Evolutionary conservation across 1,140 invertebrate genomes (phyloP).

Genomic region (Acromyrmex echinatior): DNA sequence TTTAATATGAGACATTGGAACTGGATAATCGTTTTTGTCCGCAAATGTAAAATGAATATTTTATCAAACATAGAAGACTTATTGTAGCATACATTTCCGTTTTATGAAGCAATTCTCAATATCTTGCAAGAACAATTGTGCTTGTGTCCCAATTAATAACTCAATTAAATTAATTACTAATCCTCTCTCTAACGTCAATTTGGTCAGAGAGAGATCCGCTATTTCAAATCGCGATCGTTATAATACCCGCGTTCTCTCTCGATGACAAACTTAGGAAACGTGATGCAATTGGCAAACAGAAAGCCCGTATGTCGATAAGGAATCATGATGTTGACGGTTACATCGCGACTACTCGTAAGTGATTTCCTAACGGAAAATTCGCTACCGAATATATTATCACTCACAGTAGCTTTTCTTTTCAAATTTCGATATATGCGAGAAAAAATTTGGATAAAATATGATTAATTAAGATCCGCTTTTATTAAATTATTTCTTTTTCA

Average conservation of each 20-base stretch:
- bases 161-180: constrained; percentile 10
- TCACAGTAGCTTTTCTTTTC: background rate
- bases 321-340: constrained; percentile 42
- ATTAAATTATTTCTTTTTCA: too few relatives aligned
- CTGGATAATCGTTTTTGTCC: constrained; percentile 52
- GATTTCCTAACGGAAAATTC: constrained; percentile 22
- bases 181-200: constrained; percentile 1
- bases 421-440: background rate
- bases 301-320: constrained; percentile 49
- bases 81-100: background rate
- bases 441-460: background rate
- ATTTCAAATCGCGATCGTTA: constrained; percentile 27
- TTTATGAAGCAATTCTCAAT: constrained; percentile 3
- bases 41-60: constrained; percentile 5
- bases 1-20: constrained; percentile 3
- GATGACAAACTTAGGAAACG: constrained; percentile 41
- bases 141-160: background rate
- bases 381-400: background rate
- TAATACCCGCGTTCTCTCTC: constrained; percentile 42
- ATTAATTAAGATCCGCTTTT: too few relatives aligned
- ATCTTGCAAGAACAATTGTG: background rate
- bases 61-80: background rate
- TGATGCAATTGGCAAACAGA: constrained; percentile 53
- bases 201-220: background rate
- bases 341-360: constrained; percentile 14